Conservation (phyloP, 2,797 vertebrate species). For the Acropternis orthonyx region DNA sequence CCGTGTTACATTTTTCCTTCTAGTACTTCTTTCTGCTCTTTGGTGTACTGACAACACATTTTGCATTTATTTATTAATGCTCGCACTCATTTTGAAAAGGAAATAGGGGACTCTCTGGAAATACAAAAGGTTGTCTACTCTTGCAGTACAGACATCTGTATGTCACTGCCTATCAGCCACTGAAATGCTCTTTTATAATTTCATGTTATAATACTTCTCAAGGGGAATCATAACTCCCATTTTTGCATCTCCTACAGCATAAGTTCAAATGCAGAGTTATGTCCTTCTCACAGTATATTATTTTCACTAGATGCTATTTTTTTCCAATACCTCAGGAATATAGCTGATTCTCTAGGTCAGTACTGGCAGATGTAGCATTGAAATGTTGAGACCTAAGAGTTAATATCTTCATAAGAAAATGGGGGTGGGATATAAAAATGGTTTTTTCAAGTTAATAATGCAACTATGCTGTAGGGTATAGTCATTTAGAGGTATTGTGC, state of each 20-base stretch:
- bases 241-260: not conserved
- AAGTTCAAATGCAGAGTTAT: not conserved
- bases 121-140: not conserved
- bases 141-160: not conserved
- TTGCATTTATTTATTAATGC: conserved; percentile 4
- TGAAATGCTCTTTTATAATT: not conserved
- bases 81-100: not conserved
- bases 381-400: not conserved
- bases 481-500: not conserved
- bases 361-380: not conserved
- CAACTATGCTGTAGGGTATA: not conserved
- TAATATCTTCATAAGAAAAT: not conserved
- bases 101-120: not conserved
- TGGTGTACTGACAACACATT: not conserved
- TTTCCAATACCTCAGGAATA: not conserved
- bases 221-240: not conserved
- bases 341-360: not conserved
- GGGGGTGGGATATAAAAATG: not conserved
- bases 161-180: not conserved
- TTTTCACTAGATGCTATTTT: not conserved
- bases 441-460: not conserved
- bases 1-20: fast-evolving
- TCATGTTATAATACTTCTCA: not conserved
- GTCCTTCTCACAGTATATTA: not conserved
- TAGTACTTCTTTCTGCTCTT: not conserved